A percentile compares a stretch with the other conserved stretches of the same genome.
Evolutionary conservation across 2,888 invertebrate genomes (phyloP).

Genomic region (Dolichopus griseipennis): DNA sequence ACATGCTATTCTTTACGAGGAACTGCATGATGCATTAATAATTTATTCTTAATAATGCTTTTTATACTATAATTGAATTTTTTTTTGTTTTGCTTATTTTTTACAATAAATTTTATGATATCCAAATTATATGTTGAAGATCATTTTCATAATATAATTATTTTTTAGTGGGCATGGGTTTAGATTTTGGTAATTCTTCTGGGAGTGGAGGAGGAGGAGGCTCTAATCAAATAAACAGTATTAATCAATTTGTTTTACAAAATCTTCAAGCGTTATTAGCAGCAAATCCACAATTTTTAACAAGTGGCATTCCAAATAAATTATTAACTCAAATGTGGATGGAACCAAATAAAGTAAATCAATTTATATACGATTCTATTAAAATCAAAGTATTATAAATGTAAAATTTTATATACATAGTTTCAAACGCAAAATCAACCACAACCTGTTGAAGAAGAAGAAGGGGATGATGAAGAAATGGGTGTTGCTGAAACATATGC

Average conservation of each 20-base stretch:
- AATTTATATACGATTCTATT: neutral
- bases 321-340: slow-evolving; percentile 54
- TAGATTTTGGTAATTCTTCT: slow-evolving; percentile 20
- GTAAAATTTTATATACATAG: neutral
- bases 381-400: slow-evolving; percentile 8
- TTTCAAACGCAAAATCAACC: slow-evolving; percentile 18
- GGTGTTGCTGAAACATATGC: slow-evolving; percentile 98
- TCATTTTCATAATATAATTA: neutral
- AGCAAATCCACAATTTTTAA: slow-evolving; percentile 41
- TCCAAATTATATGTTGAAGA: too few relatives aligned
- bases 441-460: slow-evolving; percentile 54
- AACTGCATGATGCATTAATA: too few relatives aligned
- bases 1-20: too few relatives aligned
- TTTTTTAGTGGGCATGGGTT: slow-evolving; percentile 23
- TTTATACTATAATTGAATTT: too few relatives aligned
- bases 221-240: slow-evolving; percentile 28
- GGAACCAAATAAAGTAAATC: slow-evolving; percentile 44
- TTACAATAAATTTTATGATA: too few relatives aligned
- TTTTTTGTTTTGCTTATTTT: too few relatives aligned
- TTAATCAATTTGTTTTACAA: slow-evolving; percentile 36
- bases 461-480: slow-evolving; percentile 90
- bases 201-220: slow-evolving; percentile 21
- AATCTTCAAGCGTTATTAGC: slow-evolving; percentile 40
- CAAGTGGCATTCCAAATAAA: slow-evolving; percentile 47
- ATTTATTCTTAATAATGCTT: too few relatives aligned